A percentile compares a stretch with the other conserved stretches of the same genome.
phyloP scores from a whole-genome alignment of 2,113 vertebrate species.

The Callipepla californica region DNA sequence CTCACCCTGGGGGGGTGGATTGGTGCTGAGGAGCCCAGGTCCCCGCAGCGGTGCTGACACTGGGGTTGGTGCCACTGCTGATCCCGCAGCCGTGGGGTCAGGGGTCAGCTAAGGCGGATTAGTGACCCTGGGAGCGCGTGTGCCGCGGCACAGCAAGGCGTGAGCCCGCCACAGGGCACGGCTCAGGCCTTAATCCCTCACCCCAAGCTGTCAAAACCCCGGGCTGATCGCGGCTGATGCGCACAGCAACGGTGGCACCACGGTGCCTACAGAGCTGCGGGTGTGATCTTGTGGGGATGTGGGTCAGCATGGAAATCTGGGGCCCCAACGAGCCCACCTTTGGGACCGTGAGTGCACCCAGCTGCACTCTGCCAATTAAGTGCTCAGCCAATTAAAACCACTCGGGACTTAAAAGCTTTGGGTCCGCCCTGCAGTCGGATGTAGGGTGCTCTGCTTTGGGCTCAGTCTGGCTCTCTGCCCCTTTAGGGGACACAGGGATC shows the following conservation, averaged over 20 bases:
- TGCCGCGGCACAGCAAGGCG: neutral
- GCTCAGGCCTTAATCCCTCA: slow-evolving; percentile 57
- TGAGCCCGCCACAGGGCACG: neutral
- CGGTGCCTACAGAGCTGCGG: accelerated
- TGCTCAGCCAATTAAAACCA: neutral
- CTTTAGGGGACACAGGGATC: neutral
- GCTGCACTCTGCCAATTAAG: neutral
- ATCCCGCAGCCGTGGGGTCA: neutral
- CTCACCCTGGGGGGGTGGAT: accelerated
- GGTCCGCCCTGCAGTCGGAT: neutral
- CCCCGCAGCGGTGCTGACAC: accelerated
- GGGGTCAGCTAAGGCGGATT: slow-evolving; percentile 42
- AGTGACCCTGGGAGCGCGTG: neutral
- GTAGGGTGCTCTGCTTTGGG: accelerated
- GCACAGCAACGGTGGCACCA: accelerated
- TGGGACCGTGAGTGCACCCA: neutral
- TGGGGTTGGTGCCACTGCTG: neutral
- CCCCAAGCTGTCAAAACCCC: slow-evolving; percentile 50
- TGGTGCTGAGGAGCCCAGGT: accelerated
- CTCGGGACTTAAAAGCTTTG: neutral
- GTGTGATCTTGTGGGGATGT: accelerated
- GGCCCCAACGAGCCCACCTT: neutral
- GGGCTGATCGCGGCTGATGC: neutral
- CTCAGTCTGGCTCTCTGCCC: accelerated
- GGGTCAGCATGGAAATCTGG: accelerated